Evolutionary conservation across 2,888 invertebrate species (phyloP).

Genomic region (Acanthosepion pharaonis): DNA sequence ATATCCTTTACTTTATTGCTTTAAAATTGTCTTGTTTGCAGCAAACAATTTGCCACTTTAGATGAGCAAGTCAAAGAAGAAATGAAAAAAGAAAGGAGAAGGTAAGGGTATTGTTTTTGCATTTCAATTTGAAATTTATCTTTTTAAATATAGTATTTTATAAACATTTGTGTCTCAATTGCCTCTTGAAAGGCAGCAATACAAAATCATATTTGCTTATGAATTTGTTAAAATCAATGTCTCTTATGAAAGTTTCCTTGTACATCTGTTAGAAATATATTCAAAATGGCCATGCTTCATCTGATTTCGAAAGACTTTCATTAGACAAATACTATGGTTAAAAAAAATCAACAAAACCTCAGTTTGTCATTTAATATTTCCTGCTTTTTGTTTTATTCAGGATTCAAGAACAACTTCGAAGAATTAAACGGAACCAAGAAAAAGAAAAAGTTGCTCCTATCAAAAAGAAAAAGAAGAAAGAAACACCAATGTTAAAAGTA

Average conservation of each 20-base stretch:
- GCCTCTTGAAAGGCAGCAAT: no score
- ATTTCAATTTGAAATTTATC: not conserved
- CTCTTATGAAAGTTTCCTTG: no score
- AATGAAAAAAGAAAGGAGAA: conserved; percentile 96
- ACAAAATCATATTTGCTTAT: no score
- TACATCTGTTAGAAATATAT: no score
- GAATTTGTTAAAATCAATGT: no score
- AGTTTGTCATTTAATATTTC: not conserved
- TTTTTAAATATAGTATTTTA: not conserved
- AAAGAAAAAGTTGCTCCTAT: conserved; percentile 71
- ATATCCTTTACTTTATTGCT: not conserved
- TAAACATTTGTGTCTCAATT: no score
- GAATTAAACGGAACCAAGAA: conserved; percentile 94
- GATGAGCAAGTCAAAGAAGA: conserved; percentile 99
- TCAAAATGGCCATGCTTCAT: no score
- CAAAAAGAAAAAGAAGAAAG: conserved; percentile 80
- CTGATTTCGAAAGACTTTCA: not conserved
- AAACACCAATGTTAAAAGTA: conserved; percentile 62
- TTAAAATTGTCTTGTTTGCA: conserved; percentile 57
- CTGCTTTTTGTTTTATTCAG: conserved; percentile 53
- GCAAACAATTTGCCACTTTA: conserved; percentile 92
- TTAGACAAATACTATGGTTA: not conserved
- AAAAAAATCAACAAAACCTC: not conserved
- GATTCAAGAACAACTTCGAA: conserved; percentile 93
- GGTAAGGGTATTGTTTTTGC: conserved; percentile 58